Conservation (phyloP, 2,797 vertebrate genomes). For the Coregonus suidteri region DNA sequence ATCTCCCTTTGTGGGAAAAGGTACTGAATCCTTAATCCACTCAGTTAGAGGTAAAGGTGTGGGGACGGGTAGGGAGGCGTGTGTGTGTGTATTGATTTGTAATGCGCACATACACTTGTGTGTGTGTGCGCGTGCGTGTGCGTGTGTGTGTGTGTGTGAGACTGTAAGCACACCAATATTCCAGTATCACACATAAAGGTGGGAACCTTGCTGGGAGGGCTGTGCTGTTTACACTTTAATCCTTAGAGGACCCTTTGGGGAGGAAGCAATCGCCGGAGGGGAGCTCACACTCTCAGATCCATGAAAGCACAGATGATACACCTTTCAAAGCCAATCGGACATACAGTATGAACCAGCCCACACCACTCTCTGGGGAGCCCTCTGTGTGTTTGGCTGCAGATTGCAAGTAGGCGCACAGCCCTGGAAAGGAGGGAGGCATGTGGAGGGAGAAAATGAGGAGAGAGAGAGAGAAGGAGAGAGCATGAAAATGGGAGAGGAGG, state of each 20-base stretch:
- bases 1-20: slow-evolving; percentile 39
- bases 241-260: not conserved
- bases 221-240: slow-evolving; percentile 2
- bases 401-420: not conserved
- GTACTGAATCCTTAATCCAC: slow-evolving; percentile 43
- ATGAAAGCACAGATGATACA: slow-evolving; percentile 33
- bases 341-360: slow-evolving; percentile 7
- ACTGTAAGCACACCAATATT: not conserved
- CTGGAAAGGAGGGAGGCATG: not conserved
- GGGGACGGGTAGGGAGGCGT: not conserved
- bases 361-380: slow-evolving; percentile 25
- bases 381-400: not conserved
- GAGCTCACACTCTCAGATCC: slow-evolving; percentile 11
- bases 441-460: too few relatives aligned
- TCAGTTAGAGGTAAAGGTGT: slow-evolving; percentile 46
- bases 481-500: not conserved
- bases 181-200: not conserved
- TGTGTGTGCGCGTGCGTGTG: not conserved
- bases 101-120: not conserved
- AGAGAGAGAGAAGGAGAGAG: not conserved
- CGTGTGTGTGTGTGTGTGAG: not conserved
- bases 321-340: slow-evolving; percentile 33
- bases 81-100: not conserved
- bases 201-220: not conserved
- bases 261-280: not conserved